phyloP scores from a whole-genome alignment of 2,888 invertebrate genomes.

The Clanis bilineata region DNA sequence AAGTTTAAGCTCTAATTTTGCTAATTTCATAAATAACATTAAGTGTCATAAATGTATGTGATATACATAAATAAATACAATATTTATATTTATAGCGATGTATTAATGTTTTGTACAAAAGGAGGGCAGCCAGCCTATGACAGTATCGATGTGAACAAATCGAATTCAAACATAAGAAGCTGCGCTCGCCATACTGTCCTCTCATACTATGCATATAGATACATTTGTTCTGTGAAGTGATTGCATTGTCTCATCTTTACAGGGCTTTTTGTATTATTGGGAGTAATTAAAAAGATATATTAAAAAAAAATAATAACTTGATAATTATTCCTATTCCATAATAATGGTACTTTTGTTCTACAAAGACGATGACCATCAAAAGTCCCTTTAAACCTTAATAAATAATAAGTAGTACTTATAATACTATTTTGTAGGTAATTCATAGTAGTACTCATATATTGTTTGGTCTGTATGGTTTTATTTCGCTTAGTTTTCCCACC shows the following conservation, averaged over 20 bases:
- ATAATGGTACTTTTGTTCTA: no score
- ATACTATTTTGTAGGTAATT: no score
- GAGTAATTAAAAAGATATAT: no score
- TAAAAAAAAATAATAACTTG: no score
- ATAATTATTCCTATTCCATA: no score
- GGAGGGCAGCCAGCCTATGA: constrained; percentile 77
- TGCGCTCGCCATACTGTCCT: constrained; percentile 67
- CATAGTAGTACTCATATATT: no score
- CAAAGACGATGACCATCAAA: no score
- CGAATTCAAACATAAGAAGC: constrained; percentile 34
- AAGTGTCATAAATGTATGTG: constrained; percentile 22
- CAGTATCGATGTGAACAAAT: constrained; percentile 24
- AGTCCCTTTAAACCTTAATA: no score
- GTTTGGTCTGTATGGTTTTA: no score
- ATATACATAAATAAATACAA: neutral
- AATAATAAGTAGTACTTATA: no score
- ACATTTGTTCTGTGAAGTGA: constrained; percentile 45
- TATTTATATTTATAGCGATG: constrained; percentile 37
- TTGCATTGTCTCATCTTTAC: constrained; percentile 34
- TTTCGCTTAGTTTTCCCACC: no score
- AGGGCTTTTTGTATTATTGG: no score
- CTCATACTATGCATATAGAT: constrained; percentile 25
- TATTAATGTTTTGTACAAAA: constrained; percentile 40
- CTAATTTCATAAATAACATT: neutral
- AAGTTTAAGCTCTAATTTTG: neutral